These are phyloP conservation scores for Danio jaintianensis DNA, from an alignment of 2,797 vertebrate genomes.

Conservation along the genomic window DNA sequence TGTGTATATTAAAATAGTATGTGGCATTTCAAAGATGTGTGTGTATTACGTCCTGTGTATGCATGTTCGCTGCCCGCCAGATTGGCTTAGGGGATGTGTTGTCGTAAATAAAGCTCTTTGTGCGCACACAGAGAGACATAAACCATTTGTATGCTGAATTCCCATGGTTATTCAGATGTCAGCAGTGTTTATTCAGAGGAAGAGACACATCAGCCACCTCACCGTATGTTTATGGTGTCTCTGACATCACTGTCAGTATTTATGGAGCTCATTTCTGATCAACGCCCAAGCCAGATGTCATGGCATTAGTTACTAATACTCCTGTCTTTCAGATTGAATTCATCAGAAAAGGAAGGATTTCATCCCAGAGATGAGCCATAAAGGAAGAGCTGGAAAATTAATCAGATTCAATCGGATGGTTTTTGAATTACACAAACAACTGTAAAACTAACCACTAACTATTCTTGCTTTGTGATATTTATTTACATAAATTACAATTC, in stretches of 20 bases:
- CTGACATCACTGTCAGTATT: slow-evolving; percentile 70
- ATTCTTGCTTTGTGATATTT: not conserved
- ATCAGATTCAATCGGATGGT: not conserved
- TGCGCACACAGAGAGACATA: slow-evolving; percentile 66
- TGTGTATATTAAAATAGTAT: slow-evolving; percentile 32
- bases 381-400: slow-evolving; percentile 11
- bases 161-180: slow-evolving; percentile 81
- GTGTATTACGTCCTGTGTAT: slow-evolving; percentile 22
- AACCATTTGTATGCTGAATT: slow-evolving; percentile 70
- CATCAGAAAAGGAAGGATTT: slow-evolving; percentile 16
- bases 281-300: slow-evolving; percentile 6
- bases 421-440: not conserved
- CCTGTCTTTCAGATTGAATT: slow-evolving; percentile 9
- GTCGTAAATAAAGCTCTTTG: slow-evolving; percentile 74
- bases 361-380: not conserved
- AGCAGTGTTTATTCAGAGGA: slow-evolving; percentile 84
- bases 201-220: slow-evolving; percentile 77
- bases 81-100: slow-evolving; percentile 72
- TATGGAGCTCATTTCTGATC: slow-evolving; percentile 28
- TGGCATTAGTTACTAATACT: slow-evolving; percentile 22
- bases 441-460: not conserved
- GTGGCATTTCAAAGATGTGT: slow-evolving; percentile 10
- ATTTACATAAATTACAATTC: not conserved
- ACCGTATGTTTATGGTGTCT: slow-evolving; percentile 80
- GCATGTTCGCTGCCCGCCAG: slow-evolving; percentile 55